Evolutionary conservation across 1,140 invertebrate genomes (phyloP), one percentile per base, ranked within the genome.

Genomic region (Bombus affinis): DNA sequence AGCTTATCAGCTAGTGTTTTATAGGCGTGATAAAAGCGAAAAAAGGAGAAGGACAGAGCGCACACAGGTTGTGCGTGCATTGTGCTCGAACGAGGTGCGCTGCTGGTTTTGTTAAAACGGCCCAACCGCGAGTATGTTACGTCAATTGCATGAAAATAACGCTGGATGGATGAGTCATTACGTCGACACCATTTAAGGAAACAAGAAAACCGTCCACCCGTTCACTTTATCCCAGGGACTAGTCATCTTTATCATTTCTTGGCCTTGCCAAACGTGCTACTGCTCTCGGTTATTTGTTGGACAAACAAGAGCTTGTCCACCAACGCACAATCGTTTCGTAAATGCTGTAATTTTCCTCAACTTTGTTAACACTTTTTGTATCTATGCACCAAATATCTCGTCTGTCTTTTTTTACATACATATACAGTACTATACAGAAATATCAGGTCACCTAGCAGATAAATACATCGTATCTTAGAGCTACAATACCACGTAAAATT

Each of bases 61-160:
- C 15, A 32, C 70, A 47, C 75, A n/a, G 75, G 28, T 74, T 57
- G 6, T 44, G 82, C 25, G 82, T 32, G 42, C 66, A 85, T 89
- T 85, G 71, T 87, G 59, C 47, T 39, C 6, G 28, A 25, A 39
- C 59, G 28, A 37, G n/a, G 28, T 47, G 59, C 39, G 72, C 59
- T 47, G 44, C 68, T 83, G 62, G 75, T 71, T 89, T 86, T 89
- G 83, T 89, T 88, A 62, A 62, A 88, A 83, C 73, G n/a, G 62
- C 57, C 5, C 62, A 86, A 42, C 62, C 73, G 73, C 42, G 77
- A 68, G 32, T 57, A 62, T 81, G 68, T 90, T 90, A 88, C 89
- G 81, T 88, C 89, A 91, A 81, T 87, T 81, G 44, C 81, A 89
- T 89, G 85, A 89, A 90, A 89, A 90, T 89, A 90, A 35, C 78